Conservation (phyloP, 2,797 vertebrate species). For the Sphaeramia orbicularis region DNA sequence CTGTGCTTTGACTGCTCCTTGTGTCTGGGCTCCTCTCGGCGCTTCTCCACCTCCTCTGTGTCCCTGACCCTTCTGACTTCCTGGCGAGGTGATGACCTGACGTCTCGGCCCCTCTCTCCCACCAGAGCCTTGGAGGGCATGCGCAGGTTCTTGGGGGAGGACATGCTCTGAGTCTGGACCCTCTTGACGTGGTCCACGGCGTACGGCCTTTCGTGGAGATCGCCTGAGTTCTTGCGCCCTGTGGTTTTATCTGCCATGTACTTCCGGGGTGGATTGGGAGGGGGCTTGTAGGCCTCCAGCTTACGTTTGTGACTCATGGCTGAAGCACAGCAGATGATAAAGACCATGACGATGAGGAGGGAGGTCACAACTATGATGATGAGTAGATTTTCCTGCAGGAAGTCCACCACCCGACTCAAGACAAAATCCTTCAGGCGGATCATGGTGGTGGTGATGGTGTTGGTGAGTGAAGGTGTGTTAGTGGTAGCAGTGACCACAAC, state of each 20-base stretch:
- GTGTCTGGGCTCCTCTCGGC: conserved; percentile 74
- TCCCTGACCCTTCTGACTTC: conserved; percentile 72
- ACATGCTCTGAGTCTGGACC: conserved; percentile 87
- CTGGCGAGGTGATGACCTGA: conserved; percentile 69
- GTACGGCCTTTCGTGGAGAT: conserved; percentile 85
- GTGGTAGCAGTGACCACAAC: conserved; percentile 50
- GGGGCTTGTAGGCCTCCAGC: conserved; percentile 92
- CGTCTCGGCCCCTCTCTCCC: conserved; percentile 81
- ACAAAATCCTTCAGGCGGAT: conserved; percentile 87
- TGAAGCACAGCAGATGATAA: conserved; percentile 92
- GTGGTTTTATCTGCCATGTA: conserved; percentile 83
- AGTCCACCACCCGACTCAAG: conserved; percentile 90
- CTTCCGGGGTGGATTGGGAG: conserved; percentile 87
- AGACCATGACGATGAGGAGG: conserved; percentile 91
- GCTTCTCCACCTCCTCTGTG: conserved; percentile 68
- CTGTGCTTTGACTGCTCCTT: conserved; percentile 68
- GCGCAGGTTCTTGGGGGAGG: conserved; percentile 89
- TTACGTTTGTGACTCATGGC: conserved; percentile 95
- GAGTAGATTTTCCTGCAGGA: conserved; percentile 92
- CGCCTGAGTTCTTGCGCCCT: conserved; percentile 79
- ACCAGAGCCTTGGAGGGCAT: conserved; percentile 83
- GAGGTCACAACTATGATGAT: conserved; percentile 94
- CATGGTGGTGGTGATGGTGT: conserved; percentile 86
- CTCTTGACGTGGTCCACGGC: conserved; percentile 84
- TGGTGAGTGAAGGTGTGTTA: conserved; percentile 66